These are phyloP conservation scores for Lucinisca nassula DNA, from an alignment of 2,888 invertebrate species.

Conservation along the genomic window DNA sequence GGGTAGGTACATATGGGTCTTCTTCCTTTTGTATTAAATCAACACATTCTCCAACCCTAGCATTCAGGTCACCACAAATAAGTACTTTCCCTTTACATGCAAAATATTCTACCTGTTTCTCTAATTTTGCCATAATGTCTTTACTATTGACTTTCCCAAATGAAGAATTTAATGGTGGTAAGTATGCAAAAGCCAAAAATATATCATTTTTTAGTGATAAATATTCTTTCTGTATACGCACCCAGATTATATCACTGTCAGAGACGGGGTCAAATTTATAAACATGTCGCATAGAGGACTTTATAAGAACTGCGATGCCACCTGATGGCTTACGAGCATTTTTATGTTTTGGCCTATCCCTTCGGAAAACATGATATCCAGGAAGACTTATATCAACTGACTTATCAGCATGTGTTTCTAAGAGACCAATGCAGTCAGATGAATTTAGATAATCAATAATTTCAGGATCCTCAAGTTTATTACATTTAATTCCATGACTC, in stretches of 20 bases:
- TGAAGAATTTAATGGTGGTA: neutral
- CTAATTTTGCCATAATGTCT: neutral
- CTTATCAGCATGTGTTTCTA: neutral
- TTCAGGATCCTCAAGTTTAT: neutral
- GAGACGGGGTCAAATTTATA: neutral
- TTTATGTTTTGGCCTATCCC: neutral
- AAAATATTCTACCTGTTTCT: neutral
- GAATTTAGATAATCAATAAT: neutral
- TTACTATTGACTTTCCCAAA: neutral
- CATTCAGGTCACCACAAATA: neutral
- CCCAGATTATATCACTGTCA: neutral
- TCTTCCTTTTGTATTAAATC: neutral
- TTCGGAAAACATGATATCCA: neutral
- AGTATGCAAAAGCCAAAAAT: neutral
- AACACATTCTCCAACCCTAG: neutral
- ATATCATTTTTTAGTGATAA: neutral
- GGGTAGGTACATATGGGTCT: neutral
- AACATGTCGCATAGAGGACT: neutral
- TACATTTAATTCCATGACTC: slow-evolving; percentile 9
- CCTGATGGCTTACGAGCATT: neutral
- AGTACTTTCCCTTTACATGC: neutral
- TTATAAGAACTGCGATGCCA: neutral
- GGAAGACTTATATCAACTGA: neutral
- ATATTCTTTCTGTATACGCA: neutral
- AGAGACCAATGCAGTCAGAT: neutral